Base-by-base conservation (phyloP, 1,140 invertebrate species). In the Lasioglossum baleicum region DNA sequence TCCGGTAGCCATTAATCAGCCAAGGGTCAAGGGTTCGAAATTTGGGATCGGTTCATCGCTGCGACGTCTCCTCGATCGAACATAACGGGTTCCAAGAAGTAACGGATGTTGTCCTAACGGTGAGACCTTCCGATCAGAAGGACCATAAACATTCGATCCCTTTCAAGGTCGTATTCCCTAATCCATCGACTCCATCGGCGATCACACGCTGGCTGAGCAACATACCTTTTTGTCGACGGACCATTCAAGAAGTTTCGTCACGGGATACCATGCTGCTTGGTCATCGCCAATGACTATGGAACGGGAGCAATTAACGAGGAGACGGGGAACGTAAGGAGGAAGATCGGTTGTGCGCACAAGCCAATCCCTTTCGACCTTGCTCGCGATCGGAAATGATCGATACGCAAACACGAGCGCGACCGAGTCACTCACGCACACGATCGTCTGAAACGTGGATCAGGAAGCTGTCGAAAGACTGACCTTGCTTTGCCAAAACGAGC, bases 331-430 rank as follows among this genome's bases (percentile, higher is more conserved):
- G 35, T 35, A 35, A 35, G 5, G 44, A 66, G 26, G 84, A 79
- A 51, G 60, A 56, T 65, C 13, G 58, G 35, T 2, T 35, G 67
- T 64, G 75, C 60, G 73, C 40, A 35, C 35, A 35, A n/a, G 66
- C 86, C 90, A 89, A 90, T 91, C 89, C 90, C 88, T 91, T 90
- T 90, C 58, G 83, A 81, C 90, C 90, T 91, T 89, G 86, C 84
- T 71, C 87, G 84, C 82, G 75, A 88, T 90, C 84, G 85, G 82
- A 89, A 91, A 88, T 83, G 87, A 89, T 90, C 82, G 84, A 84
- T 79, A 75, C 64, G 73, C 71, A 26, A 78, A 69, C 60, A 77
- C 80, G 82, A 88, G 51, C 35, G 70, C 81, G 83, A 72, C 56
- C 80, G 42, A 44, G 68, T 68, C 17, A 2, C 20, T n/a, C 73